A percentile compares a stretch with the other conserved stretches of the same genome.
Evolutionary conservation across 2,113 vertebrate genomes (phyloP).

Genomic region (Cebidichthys violaceus): DNA sequence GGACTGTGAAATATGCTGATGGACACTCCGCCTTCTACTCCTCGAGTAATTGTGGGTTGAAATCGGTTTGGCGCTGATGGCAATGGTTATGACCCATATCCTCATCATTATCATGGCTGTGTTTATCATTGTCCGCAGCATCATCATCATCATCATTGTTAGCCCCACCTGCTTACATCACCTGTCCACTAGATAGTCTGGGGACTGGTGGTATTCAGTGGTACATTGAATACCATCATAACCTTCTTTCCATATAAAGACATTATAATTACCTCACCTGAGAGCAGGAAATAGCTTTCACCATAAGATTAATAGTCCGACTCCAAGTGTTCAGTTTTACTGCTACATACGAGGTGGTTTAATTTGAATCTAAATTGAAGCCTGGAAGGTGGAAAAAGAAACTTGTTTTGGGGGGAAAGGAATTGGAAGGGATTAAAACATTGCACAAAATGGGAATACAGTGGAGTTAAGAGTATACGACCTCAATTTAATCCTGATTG

Average conservation of each 20-base stretch:
- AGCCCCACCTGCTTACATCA: conserved; percentile 19
- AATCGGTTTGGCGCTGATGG: conserved; percentile 35
- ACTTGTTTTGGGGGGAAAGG: conserved; percentile 40
- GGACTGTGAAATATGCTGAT: conserved; percentile 48
- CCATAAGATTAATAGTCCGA: conserved; percentile 54
- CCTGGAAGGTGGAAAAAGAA: conserved; percentile 37
- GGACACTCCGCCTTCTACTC: conserved; percentile 8
- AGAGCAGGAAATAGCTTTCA: conserved; percentile 52
- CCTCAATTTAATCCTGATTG: conserved; percentile 78
- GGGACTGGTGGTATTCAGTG: conserved; percentile 9
- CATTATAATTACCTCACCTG: conserved; percentile 62
- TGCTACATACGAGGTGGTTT: conserved; percentile 59
- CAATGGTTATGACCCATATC: conserved; percentile 57
- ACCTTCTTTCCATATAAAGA: conserved; percentile 44
- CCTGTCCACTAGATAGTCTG: not conserved
- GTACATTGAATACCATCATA: conserved; percentile 23
- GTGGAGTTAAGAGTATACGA: conserved; percentile 56
- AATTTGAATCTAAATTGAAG: conserved; percentile 66
- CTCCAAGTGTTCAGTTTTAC: conserved; percentile 54
- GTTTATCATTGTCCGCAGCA: conserved; percentile 29
- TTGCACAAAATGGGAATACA: conserved; percentile 48
- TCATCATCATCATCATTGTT: not conserved
- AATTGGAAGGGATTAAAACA: conserved; percentile 68
- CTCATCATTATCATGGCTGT: conserved; percentile 43
- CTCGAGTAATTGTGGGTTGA: conserved; percentile 33